Base-by-base conservation (phyloP, 2,888 invertebrate species). In the Mesorhabditis spiculigera region DNA sequence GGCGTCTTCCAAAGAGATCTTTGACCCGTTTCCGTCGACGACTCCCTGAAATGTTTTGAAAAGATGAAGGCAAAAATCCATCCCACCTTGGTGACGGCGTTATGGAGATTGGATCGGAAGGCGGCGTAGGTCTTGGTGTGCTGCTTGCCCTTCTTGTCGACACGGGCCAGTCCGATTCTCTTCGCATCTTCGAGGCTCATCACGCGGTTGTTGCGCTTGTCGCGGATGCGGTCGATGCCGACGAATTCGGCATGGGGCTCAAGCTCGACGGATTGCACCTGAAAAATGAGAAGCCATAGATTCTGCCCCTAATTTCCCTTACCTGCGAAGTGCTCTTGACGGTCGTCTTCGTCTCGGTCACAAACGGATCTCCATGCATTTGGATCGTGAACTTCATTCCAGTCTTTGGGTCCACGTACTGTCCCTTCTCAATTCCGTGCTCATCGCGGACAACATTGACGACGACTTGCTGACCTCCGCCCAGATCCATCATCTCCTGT, bases 1-100 rank as follows among this genome's bases (percentile, higher is more conserved):
- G 61, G 95, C 95, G 87, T 95, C 93, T 83, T 93, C 91, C 76
- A 95, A 91, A 45, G 91, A 90, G 90, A 88, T 90, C 90, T 90
- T 91, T 85, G 91, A 91, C 70, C 92, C 92, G 77, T 90, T 89
- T 4, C 90, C 87, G 69, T 92, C 90, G 75, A 94, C 88, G 75
- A 91, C 88, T 43, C 93, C 93, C 68, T 50, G n/a, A n/a, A 50
- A 50, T 50, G 8, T 10, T 13, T 13, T 91, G 90, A 50, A 50
- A 13, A 13, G n/a, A 50, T 50, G 8, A 50, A 50, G n/a, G 3
- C 3, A 13, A n/a, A 50, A 50, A 50, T n/a, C 58, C 8, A 50
- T 1, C 58, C 8, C 8, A 50, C 58, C 58, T 74, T 75, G 73
- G 91, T 90, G 3, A 94, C 90, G 13, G 94, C 93, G 63, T 82